These are phyloP conservation scores for Panagrolaimus sp. DNA, from an alignment of 1,140 invertebrate species.

Conservation along the genomic window DNA sequence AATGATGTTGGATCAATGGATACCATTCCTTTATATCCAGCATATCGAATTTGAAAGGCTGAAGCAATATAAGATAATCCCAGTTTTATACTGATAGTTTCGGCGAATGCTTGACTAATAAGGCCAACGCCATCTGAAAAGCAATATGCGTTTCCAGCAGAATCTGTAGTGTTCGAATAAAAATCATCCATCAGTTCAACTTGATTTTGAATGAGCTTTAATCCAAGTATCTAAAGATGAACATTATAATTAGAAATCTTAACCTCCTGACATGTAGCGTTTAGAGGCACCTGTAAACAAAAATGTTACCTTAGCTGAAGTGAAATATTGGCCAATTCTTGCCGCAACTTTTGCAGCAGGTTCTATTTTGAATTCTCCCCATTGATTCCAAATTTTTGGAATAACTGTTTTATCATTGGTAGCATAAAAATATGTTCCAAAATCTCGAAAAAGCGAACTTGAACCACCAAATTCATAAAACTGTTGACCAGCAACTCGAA, in stretches of 20 bases:
- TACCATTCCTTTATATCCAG: background rate
- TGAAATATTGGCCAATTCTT: background rate
- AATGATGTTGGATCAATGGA: background rate
- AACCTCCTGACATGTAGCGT: too few relatives aligned
- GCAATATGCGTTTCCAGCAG: background rate
- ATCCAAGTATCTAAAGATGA: background rate
- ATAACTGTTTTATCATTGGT: background rate
- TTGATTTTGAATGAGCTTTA: background rate
- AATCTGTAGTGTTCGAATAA: background rate
- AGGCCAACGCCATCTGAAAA: constrained; percentile 1
- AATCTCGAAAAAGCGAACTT: constrained; percentile 45
- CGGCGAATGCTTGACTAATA: background rate
- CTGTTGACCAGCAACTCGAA: background rate
- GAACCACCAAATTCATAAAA: constrained; percentile 48
- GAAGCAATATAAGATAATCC: constrained; percentile 23
- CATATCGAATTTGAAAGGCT: constrained; percentile 25
- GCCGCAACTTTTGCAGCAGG: background rate
- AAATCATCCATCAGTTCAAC: background rate
- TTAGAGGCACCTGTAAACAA: background rate
- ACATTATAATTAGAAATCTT: too few relatives aligned
- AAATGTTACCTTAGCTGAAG: background rate
- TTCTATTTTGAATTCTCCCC: constrained; percentile 4
- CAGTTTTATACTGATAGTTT: background rate
- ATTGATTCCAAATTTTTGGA: background rate
- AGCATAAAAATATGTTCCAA: constrained; percentile 42